Percentiles rank a stretch among this genome's conserved stretches.
These are phyloP conservation scores for Lasioglossum marginatum DNA, from an alignment of 2,888 invertebrate species.

Conservation along the genomic window DNA sequence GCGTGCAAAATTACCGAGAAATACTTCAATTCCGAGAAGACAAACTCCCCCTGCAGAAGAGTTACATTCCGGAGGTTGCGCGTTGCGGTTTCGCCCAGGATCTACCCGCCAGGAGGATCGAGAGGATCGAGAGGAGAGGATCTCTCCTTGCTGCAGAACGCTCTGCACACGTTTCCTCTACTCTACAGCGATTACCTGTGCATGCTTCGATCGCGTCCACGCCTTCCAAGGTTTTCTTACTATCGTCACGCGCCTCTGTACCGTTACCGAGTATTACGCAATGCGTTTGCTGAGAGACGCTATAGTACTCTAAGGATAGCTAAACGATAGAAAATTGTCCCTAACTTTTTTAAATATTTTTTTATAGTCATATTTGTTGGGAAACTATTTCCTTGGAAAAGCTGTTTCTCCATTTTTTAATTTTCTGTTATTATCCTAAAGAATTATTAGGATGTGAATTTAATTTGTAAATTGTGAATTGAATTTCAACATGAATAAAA, in stretches of 20 bases:
- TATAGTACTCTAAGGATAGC: not conserved
- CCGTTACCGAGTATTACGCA: conserved; percentile 44
- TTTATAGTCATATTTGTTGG: not conserved
- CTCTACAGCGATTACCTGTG: not conserved
- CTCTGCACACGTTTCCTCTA: not conserved
- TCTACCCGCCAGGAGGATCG: not conserved
- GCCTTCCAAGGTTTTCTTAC: conserved; percentile 29
- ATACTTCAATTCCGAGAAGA: conserved; percentile 46
- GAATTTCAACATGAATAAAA: not conserved
- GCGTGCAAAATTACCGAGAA: conserved; percentile 28
- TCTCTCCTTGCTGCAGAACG: not conserved
- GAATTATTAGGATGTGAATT: no score
- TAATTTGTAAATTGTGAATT: no score
- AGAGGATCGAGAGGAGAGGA: not conserved
- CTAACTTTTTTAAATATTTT: not conserved
- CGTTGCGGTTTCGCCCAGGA: conserved; percentile 38
- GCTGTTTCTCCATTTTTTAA: not conserved
- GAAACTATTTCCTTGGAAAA: not conserved
- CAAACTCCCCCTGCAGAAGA: conserved; percentile 34
- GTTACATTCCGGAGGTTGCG: conserved; percentile 49
- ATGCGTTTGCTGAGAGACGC: not conserved
- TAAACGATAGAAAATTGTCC: not conserved
- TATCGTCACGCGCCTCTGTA: conserved; percentile 47
- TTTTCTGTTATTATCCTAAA: no score
- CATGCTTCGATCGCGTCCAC: conserved; percentile 14